These are phyloP conservation scores for Acleris laterana DNA, from an alignment of 2,888 invertebrate genomes.

Conservation along the genomic window DNA sequence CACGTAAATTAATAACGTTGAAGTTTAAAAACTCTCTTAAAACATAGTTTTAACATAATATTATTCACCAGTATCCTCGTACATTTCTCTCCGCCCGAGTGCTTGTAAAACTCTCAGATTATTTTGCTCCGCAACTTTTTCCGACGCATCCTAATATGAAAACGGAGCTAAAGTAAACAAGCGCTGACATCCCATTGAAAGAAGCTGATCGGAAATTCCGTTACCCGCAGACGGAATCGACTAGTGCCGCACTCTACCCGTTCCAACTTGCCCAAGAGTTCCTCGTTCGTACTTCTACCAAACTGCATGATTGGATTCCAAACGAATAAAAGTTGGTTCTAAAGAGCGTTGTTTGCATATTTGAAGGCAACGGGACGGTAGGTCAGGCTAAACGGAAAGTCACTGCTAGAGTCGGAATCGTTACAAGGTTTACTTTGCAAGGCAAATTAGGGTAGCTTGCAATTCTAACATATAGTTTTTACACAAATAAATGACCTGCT, in stretches of 20 bases:
- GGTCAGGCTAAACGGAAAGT: conserved; percentile 12
- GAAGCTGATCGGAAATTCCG: conserved; percentile 76
- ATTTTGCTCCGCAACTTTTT: conserved; percentile 19
- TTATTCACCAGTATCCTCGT: background rate
- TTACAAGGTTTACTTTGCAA: background rate
- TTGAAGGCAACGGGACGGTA: conserved; percentile 43
- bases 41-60: background rate
- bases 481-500: too few species aligned
- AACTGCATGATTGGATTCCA: conserved; percentile 70
- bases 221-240: conserved; percentile 77
- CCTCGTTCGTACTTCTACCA: conserved; percentile 52
- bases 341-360: conserved; percentile 67
- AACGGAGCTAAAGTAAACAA: conserved; percentile 59
- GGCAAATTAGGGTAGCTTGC: conserved; percentile 12
- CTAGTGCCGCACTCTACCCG: conserved; percentile 61
- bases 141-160: conserved; percentile 36
- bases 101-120: conserved; percentile 5
- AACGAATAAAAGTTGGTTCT: conserved; percentile 66
- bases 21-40: too few species aligned
- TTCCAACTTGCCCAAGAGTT: conserved; percentile 62
- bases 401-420: background rate
- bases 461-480: too few species aligned
- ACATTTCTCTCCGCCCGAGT: background rate
- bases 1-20: background rate
- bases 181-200: conserved; percentile 51